phyloP scores from a whole-genome alignment of 1,140 invertebrate species.

The Mercenaria mercenaria region DNA sequence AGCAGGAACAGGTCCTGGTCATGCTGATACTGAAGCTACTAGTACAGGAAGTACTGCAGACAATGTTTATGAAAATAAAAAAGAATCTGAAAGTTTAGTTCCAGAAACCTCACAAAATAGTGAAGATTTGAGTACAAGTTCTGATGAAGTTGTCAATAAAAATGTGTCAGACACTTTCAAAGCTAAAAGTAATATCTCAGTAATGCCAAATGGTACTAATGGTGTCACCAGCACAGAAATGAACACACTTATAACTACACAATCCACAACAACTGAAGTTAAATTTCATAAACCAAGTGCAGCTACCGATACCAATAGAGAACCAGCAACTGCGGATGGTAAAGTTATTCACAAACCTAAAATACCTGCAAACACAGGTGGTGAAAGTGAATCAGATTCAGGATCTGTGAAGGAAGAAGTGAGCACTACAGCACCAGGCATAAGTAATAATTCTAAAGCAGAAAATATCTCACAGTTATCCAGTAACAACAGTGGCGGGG shows the following conservation, averaged over 20 bases:
- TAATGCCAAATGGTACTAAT: background rate
- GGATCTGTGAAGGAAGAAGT: background rate
- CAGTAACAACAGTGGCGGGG: no score
- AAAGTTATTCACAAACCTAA: slow-evolving; percentile 41
- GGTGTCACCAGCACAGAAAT: background rate
- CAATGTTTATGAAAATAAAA: background rate
- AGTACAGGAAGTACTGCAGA: background rate
- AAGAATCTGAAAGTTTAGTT: background rate
- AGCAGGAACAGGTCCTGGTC: background rate
- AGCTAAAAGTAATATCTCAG: background rate
- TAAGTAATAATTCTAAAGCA: background rate
- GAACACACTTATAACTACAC: background rate
- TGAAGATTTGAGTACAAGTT: background rate
- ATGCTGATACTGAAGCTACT: background rate
- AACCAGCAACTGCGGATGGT: slow-evolving; percentile 62
- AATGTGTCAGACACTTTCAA: background rate
- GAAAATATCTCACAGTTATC: background rate
- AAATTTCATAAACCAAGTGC: slow-evolving; percentile 45
- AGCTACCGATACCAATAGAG: slow-evolving; percentile 40
- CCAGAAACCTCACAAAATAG: background rate
- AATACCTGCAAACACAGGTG: background rate
- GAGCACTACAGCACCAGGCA: background rate
- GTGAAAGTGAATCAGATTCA: background rate
- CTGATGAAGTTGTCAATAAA: no score
- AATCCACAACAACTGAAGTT: background rate